phyloP scores from a whole-genome alignment of 2,797 vertebrate species.

The Sebastes hubbsi region DNA sequence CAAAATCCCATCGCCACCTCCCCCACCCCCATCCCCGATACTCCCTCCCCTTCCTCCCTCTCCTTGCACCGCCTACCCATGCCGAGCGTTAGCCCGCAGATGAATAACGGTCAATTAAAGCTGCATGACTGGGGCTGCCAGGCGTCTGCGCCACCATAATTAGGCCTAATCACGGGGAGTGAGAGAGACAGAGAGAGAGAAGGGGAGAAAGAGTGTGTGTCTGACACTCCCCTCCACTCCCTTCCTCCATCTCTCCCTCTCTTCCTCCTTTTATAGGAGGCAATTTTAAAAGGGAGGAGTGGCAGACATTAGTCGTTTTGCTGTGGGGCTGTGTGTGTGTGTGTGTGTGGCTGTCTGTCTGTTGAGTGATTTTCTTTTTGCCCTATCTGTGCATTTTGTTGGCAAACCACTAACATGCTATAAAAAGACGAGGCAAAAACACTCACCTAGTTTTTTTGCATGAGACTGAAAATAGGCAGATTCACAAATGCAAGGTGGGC shows the following conservation, averaged over 20 bases:
- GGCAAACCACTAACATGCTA: constrained; percentile 63
- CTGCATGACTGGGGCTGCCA: constrained; percentile 91
- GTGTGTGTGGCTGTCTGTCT: background rate
- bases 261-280: constrained; percentile 85
- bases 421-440: constrained; percentile 58
- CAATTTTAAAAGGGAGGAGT: constrained; percentile 85
- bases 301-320: constrained; percentile 83
- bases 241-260: constrained; percentile 65
- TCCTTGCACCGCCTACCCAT: constrained; percentile 59
- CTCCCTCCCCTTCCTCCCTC: constrained; percentile 59
- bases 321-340: constrained; percentile 48
- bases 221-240: constrained; percentile 78
- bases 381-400: constrained; percentile 56
- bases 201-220: constrained; percentile 55
- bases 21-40: background rate
- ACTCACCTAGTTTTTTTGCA: constrained; percentile 43
- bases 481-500: constrained; percentile 52
- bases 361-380: constrained; percentile 30
- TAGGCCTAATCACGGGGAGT: constrained; percentile 94
- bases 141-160: constrained; percentile 94
- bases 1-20: constrained; percentile 39
- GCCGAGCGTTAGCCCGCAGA: constrained; percentile 85
- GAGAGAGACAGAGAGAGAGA: constrained; percentile 35
- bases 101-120: constrained; percentile 98
- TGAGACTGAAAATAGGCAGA: constrained; percentile 34